These are phyloP conservation scores for Hyles vespertilio DNA, from an alignment of 1,140 invertebrate species.

Conservation along the genomic window DNA sequence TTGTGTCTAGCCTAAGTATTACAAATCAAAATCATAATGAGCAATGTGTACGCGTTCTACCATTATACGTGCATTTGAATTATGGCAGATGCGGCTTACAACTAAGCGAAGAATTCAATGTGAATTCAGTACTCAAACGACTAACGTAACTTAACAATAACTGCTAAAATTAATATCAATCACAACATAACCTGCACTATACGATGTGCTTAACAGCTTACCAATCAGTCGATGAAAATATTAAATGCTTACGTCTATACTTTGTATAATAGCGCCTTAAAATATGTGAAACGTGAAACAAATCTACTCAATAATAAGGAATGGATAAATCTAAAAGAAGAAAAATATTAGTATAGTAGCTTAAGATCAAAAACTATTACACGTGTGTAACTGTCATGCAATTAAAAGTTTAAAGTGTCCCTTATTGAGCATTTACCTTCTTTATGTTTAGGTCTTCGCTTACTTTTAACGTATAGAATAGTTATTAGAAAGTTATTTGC, in stretches of 20 bases:
- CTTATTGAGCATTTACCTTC: conserved; percentile 11
- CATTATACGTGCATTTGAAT: conserved; percentile 55
- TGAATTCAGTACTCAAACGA: conserved; percentile 33
- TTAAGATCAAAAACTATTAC: conserved; percentile 31
- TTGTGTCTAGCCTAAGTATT: background rate
- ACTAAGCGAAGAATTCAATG: conserved; percentile 45
- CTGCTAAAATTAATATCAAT: conserved; percentile 31
- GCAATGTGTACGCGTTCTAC: conserved; percentile 49
- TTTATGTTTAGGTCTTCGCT: background rate
- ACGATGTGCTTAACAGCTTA: conserved; percentile 19
- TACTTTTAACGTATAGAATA: background rate
- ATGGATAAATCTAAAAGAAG: conserved; percentile 59
- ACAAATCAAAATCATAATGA: conserved; percentile 40
- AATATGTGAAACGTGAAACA: conserved; percentile 42
- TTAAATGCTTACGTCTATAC: conserved; percentile 63
- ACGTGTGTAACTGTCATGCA: conserved; percentile 44
- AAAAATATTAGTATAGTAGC: conserved; percentile 30
- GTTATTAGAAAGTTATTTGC: background rate
- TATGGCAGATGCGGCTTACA: conserved; percentile 34
- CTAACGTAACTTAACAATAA: conserved; percentile 34
- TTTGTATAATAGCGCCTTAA: conserved; percentile 42
- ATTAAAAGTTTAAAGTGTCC: conserved; percentile 74
- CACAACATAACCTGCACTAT: conserved; percentile 24
- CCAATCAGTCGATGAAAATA: conserved; percentile 54
- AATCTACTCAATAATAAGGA: conserved; percentile 64